These are phyloP conservation scores for Agonopterix arenella DNA, from an alignment of 2,888 invertebrate genomes.

Conservation along the genomic window DNA sequence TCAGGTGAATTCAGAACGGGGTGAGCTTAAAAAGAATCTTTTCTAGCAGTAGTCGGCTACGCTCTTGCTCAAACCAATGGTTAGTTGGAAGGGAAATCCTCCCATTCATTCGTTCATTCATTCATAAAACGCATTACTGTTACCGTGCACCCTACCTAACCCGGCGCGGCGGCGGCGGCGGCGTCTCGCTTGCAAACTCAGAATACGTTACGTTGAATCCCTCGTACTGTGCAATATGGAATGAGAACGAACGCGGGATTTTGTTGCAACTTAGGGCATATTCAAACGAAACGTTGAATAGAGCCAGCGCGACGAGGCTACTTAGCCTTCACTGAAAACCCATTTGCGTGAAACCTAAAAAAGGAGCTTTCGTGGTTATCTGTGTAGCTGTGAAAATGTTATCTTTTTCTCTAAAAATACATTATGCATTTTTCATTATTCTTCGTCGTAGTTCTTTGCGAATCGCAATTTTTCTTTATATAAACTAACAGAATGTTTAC, in stretches of 20 bases:
- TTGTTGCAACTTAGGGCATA: conserved; percentile 46
- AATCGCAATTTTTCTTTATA: too few relatives aligned
- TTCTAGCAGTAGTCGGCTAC: conserved; percentile 24
- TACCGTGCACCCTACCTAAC: conserved; percentile 32
- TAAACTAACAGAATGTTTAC: too few relatives aligned
- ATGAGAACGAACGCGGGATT: conserved; percentile 59
- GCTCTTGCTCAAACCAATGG: conserved; percentile 52
- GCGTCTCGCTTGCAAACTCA: conserved; percentile 42
- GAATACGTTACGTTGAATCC: conserved; percentile 55
- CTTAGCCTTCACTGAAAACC: too few relatives aligned
- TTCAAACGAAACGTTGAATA: conserved; percentile 6
- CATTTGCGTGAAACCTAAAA: too few relatives aligned
- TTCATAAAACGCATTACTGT: conserved; percentile 69
- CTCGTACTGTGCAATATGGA: conserved; percentile 47
- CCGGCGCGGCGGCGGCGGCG: conserved; percentile 15
- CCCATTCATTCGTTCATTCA: conserved; percentile 60
- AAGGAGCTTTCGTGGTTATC: too few relatives aligned
- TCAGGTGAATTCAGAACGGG: conserved; percentile 3
- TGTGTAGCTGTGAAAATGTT: too few relatives aligned
- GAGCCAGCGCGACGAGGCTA: too few relatives aligned
- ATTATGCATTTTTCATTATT: too few relatives aligned
- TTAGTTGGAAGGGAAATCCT: conserved; percentile 62
- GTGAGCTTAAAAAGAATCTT: conserved; percentile 12
- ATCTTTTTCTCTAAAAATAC: too few relatives aligned
- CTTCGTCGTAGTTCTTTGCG: too few relatives aligned